A percentile compares a stretch with the other conserved stretches of the same genome.
Conservation (phyloP, 2,888 invertebrate species). For the Orthosia cruda region DNA sequence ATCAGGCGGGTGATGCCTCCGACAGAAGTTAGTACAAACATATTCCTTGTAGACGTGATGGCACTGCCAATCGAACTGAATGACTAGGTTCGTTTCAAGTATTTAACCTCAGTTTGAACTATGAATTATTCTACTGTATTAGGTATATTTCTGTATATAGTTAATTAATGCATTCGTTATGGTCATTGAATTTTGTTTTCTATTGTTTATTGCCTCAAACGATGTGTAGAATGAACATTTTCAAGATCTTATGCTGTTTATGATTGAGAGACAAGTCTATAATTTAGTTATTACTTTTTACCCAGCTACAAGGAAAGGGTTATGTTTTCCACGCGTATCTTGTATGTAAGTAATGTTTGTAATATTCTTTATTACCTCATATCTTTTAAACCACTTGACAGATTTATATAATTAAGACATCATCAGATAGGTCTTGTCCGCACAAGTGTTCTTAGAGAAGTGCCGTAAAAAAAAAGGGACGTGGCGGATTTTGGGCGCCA, state of each 20-base stretch:
- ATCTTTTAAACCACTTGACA: no score
- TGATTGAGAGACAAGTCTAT: no score
- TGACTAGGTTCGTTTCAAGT: conserved; percentile 11
- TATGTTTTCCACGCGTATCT: no score
- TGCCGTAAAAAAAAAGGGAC: no score
- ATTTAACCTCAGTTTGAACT: conserved; percentile 28
- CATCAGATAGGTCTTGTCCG: no score
- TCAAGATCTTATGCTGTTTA: neutral
- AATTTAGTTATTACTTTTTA: neutral
- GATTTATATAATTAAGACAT: no score
- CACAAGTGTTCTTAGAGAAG: no score
- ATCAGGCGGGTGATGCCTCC: neutral
- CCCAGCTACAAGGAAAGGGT: no score
- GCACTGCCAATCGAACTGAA: conserved; percentile 31
- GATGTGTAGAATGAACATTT: neutral
- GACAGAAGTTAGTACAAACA: neutral
- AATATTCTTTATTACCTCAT: no score
- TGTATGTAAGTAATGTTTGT: no score
- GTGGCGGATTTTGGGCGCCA: no score
- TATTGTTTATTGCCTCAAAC: neutral
- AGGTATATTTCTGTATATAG: neutral
- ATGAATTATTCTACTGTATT: conserved; percentile 25
- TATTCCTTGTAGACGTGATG: conserved; percentile 14
- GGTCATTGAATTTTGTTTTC: neutral
- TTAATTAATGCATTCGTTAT: neutral